phyloP scores from a whole-genome alignment of 2,888 invertebrate genomes.

The Temnothorax ravouxi region DNA sequence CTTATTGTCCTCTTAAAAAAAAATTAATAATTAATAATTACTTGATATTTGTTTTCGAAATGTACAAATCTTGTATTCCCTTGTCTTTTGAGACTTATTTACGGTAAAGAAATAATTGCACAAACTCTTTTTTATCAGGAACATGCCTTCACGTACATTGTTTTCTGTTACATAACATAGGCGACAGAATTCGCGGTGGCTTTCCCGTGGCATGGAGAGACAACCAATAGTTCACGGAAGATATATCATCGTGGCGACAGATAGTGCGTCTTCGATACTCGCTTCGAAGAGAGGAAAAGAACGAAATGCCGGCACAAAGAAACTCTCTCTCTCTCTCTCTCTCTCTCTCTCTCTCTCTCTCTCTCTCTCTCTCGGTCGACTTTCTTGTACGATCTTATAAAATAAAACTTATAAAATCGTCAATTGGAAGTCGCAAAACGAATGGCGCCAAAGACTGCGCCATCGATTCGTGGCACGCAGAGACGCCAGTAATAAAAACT shows the following conservation, averaged over 20 bases:
- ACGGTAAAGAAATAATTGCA: constrained; percentile 4
- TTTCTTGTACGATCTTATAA: constrained; percentile 22
- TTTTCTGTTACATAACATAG: neutral
- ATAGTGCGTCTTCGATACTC: constrained; percentile 27
- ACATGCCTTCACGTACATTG: neutral
- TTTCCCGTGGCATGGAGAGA: constrained; percentile 13
- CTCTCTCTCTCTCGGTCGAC: neutral
- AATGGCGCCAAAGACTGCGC: constrained; percentile 29
- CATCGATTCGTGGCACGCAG: constrained; percentile 68
- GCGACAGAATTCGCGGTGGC: neutral
- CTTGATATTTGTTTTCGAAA: too few relatives aligned
- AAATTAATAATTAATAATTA: too few relatives aligned
- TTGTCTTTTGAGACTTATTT: neutral
- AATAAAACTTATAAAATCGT: constrained; percentile 50
- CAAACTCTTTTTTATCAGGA: neutral
- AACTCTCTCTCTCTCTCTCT: neutral
- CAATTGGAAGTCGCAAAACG: constrained; percentile 47
- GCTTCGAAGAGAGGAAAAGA: constrained; percentile 6
- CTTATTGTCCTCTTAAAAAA: too few relatives aligned
- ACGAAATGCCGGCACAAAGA: constrained; percentile 22
- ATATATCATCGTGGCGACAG: constrained; percentile 45
- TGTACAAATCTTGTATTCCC: neutral
- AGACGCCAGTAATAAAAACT: constrained; percentile 59
- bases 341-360: too few relatives aligned
- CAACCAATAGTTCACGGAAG: constrained; percentile 33